Percentiles rank a stretch among this genome's conserved stretches.
These are phyloP conservation scores for Clamator glandarius DNA, from an alignment of 2,797 vertebrate species.

Conservation along the genomic window DNA sequence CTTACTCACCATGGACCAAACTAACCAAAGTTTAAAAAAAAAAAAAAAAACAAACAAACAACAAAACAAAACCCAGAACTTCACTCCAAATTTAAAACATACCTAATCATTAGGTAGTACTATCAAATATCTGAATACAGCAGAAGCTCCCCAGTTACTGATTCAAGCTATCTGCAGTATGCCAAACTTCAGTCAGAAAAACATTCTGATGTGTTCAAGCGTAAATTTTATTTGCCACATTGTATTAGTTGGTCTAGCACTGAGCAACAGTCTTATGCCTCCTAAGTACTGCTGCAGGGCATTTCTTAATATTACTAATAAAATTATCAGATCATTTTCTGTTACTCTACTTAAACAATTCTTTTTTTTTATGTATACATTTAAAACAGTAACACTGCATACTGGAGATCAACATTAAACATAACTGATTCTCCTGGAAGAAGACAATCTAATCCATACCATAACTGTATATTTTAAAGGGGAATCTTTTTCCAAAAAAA, in stretches of 20 bases:
- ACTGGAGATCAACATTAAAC: not conserved
- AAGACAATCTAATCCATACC: not conserved
- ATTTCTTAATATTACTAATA: not conserved
- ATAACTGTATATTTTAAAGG: not conserved
- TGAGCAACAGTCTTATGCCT: not conserved
- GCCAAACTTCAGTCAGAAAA: not conserved
- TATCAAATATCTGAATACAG: not conserved
- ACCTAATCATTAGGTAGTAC: not conserved
- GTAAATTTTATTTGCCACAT: not conserved
- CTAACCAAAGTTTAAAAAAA: not conserved
- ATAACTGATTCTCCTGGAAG: not conserved
- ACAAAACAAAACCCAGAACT: not conserved
- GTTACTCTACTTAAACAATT: not conserved
- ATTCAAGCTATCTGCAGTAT: not conserved
- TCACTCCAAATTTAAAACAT: not conserved
- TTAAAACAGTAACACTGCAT: not conserved
- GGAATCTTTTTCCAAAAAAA: not conserved
- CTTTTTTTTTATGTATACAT: not conserved
- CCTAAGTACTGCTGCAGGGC: not conserved
- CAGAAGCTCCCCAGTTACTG: not conserved
- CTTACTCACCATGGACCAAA: not conserved
- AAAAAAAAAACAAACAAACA: too few relatives aligned
- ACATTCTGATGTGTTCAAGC: not conserved
- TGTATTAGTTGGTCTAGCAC: not conserved
- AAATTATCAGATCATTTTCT: not conserved